phyloP scores from a whole-genome alignment of 2,888 invertebrate genomes.

The Drosophila kanekoi region DNA sequence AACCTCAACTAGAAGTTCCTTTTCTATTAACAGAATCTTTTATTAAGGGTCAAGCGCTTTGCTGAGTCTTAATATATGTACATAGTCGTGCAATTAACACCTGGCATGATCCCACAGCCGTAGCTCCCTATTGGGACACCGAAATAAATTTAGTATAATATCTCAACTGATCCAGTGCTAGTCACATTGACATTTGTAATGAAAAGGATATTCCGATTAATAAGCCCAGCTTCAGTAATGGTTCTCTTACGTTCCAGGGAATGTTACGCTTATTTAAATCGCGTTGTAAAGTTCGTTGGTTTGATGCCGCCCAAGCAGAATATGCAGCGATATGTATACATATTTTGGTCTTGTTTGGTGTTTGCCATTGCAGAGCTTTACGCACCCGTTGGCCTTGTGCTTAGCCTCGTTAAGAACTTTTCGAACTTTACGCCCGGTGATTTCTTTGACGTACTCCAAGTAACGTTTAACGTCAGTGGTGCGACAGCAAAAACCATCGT shows the following conservation, averaged over 20 bases:
- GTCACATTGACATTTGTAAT: background rate
- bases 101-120: too few species aligned
- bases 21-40: too few species aligned
- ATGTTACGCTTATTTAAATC: slow-evolving; percentile 31
- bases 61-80: too few species aligned
- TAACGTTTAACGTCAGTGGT: slow-evolving; percentile 41
- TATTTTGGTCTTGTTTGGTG: slow-evolving; percentile 32
- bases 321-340: slow-evolving; percentile 31
- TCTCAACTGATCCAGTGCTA: too few species aligned
- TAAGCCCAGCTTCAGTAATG: slow-evolving; percentile 26
- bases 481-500: slow-evolving; percentile 26
- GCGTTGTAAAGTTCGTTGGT: slow-evolving; percentile 40
- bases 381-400: slow-evolving; percentile 42
- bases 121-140: too few species aligned
- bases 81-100: too few species aligned
- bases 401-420: slow-evolving; percentile 40
- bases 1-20: too few species aligned
- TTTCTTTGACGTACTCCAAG: slow-evolving; percentile 32
- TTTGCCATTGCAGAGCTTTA: slow-evolving; percentile 28
- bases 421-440: slow-evolving; percentile 40
- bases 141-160: too few species aligned
- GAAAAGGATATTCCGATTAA: slow-evolving; percentile 29
- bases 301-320: slow-evolving; percentile 48
- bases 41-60: too few species aligned
- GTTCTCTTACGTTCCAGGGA: slow-evolving; percentile 36